Percentiles rank a stretch among this genome's conserved stretches.
These are phyloP conservation scores for Orchestia grillus DNA, from an alignment of 1,140 invertebrate genomes.

Conservation along the genomic window DNA sequence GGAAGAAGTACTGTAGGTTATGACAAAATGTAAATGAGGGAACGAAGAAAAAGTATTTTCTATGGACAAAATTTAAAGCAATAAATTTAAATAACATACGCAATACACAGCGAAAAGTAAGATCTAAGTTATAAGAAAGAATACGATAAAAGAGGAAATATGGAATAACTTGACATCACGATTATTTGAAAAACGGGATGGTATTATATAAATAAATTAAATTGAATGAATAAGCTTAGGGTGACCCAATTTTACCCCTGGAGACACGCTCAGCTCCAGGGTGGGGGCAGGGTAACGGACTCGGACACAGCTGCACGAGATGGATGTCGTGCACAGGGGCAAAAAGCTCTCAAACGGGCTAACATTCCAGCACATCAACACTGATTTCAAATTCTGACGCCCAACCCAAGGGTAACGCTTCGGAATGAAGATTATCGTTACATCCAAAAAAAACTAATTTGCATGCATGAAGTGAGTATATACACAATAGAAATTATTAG, in stretches of 20 bases:
- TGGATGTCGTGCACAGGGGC: background rate
- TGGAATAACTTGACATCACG: background rate
- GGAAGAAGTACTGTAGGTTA: background rate
- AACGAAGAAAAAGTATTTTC: background rate
- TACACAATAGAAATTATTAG: conserved; percentile 17
- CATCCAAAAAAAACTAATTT: conserved; percentile 25
- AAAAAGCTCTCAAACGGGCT: background rate
- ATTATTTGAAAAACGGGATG: background rate
- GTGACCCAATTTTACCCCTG: background rate
- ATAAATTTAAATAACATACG: background rate
- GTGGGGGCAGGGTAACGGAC: background rate
- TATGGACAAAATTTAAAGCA: background rate
- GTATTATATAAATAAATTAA: background rate
- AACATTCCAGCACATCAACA: background rate
- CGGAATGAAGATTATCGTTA: background rate
- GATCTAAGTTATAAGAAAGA: background rate
- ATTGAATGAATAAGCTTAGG: background rate
- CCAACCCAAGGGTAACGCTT: background rate
- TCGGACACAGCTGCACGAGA: background rate
- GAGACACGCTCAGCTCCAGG: background rate
- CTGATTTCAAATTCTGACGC: background rate
- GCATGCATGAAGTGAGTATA: background rate
- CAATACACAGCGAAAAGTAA: background rate
- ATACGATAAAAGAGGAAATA: background rate
- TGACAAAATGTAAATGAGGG: background rate